Evolutionary conservation across 1,140 invertebrate species (phyloP), one percentile per base, ranked within the genome.

Genomic region (Brachionus paranguensis): DNA sequence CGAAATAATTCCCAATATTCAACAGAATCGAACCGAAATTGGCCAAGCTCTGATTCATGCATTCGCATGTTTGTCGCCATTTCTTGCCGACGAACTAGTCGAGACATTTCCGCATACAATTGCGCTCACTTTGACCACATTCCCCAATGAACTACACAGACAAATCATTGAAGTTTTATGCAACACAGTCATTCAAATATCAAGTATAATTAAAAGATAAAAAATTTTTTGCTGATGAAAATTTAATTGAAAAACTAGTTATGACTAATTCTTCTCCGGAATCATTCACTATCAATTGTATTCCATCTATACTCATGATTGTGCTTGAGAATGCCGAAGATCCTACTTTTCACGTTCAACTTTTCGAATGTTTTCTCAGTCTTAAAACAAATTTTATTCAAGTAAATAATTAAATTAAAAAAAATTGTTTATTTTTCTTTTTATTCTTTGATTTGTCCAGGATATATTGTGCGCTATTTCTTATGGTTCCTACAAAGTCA

Each of bases 381-480:
- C 60, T 83, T 17, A 83, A 83, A 41, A 68, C 60, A 68, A 43
- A 81, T 60, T 81, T 81, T 33, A 64, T 81, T 20, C 53, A 81
- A 47, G 76, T 79, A 12, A n/a, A 41, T 53, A 20, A 55, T 79
- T 12, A 10, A n/a, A 37, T 33, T 10, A 78, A 37, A 37, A n/a
- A 37, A 37, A 37, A 37, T 37, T 37, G 27, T 37, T 37, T 6
- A 5, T 0, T 37, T 37, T 37, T 37, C 33, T 37, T 7, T 37
- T 37, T 37, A 37, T 37, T 37, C 6, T 2, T 53, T 27, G 2
- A 43, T 3, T 53, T 5, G 29, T 85, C 3, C 94, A 96, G 89
- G 97, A 99, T 90, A 92, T 99, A 29, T 90, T 99, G 7, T 95
- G 94, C 88, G 96, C 99, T 12, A 95, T 99, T 85, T 97, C 97